Evolutionary conservation across 2,113 vertebrate genomes (phyloP).

Genomic region (Triplophysa siluroides): DNA sequence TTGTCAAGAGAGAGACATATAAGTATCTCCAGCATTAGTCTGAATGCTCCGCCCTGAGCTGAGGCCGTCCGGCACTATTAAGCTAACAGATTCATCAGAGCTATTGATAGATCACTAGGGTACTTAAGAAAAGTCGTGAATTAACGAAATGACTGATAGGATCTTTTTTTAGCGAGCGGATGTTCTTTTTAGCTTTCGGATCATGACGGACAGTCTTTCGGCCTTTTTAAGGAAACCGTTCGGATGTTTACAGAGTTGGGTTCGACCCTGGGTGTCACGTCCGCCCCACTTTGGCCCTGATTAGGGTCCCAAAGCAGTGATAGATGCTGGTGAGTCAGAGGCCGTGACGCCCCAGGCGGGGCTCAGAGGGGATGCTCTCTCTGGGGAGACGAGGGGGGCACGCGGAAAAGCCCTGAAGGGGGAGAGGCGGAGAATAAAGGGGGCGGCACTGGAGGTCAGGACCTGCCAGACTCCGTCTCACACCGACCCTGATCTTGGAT

Average conservation of each 20-base stretch:
- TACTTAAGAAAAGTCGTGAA: slow-evolving; percentile 15
- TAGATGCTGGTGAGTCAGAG: slow-evolving; percentile 78
- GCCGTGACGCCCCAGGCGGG: slow-evolving; percentile 65
- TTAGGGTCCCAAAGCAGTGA: slow-evolving; percentile 75
- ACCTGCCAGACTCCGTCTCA: slow-evolving; percentile 75
- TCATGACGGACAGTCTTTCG: slow-evolving; percentile 65
- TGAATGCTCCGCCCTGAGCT: neutral
- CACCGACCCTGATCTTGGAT: slow-evolving; percentile 73
- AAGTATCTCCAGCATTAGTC: neutral
- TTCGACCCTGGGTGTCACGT: slow-evolving; percentile 72
- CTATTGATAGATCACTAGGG: slow-evolving; percentile 6
- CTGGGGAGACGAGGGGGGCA: slow-evolving; percentile 66
- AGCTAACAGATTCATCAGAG: slow-evolving; percentile 12
- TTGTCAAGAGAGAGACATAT: neutral
- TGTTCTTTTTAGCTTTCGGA: slow-evolving; percentile 63
- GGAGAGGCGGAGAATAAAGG: slow-evolving; percentile 71
- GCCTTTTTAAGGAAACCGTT: slow-evolving; percentile 74
- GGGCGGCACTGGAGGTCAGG: slow-evolving; percentile 57
- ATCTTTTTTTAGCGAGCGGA: slow-evolving; percentile 69
- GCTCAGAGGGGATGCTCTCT: slow-evolving; percentile 62
- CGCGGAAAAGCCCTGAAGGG: slow-evolving; percentile 45
- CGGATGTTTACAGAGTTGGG: slow-evolving; percentile 80
- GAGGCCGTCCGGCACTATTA: neutral
- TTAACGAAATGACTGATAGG: slow-evolving; percentile 32
- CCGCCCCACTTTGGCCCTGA: slow-evolving; percentile 70